Conservation (phyloP, 2,888 invertebrate species). For the Herminia tarsipennalis region DNA sequence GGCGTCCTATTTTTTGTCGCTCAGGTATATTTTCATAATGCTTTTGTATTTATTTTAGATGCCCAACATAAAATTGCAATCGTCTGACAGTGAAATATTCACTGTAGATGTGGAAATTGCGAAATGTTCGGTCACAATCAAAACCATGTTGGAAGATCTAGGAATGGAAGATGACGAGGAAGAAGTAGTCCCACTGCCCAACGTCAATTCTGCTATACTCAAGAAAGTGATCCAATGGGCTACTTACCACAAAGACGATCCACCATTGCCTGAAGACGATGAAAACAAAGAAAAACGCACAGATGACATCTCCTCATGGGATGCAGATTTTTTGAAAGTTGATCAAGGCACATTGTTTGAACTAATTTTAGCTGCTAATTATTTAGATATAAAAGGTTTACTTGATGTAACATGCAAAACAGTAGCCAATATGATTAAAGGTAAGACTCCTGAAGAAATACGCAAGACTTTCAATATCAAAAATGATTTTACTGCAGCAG, state of each 20-base stretch:
- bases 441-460: constrained; percentile 98
- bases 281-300: constrained; percentile 99
- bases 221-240: constrained; percentile 98
- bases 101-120: constrained; percentile 98
- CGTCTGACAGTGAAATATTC: constrained; percentile 97
- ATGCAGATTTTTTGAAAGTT: constrained; percentile 99
- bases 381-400: constrained; percentile 97
- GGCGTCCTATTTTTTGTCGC: constrained; percentile 32
- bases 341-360: constrained; percentile 99
- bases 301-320: constrained; percentile 99
- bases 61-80: constrained; percentile 97
- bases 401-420: constrained; percentile 99
- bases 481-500: constrained; percentile 97
- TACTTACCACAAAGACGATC: constrained; percentile 97
- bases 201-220: constrained; percentile 98
- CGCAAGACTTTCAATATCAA: constrained; percentile 98
- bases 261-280: constrained; percentile 97
- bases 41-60: constrained; percentile 85
- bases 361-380: constrained; percentile 98
- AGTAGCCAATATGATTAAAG: constrained; percentile 99
- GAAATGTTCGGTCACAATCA: constrained; percentile 98
- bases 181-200: constrained; percentile 97
- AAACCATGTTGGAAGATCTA: constrained; percentile 98
- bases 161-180: constrained; percentile 97
- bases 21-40: constrained; percentile 24